Base-by-base conservation (phyloP, 2,888 invertebrate species). In the Trimorus sp. region DNA sequence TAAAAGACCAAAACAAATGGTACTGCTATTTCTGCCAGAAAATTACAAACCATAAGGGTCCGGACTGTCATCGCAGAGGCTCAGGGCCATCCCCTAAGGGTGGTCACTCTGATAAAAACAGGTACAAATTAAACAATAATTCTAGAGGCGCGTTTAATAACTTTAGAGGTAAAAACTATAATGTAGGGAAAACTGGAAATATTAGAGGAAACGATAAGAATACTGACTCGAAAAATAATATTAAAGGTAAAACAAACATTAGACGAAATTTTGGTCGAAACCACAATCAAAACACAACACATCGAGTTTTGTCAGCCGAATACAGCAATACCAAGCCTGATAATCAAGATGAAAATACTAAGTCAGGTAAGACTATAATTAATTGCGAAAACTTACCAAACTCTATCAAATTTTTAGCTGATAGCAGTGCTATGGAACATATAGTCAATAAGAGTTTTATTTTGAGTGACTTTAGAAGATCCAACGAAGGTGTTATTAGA, bases 371-470 rank as follows among this genome's bases (percentile, higher is more conserved):
- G 54, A n/a, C 16, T 0, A 54, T 45, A 11, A 12, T 45, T 6
- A 51, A 14, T n/a, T n/a, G 7, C 14, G n/a, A 7, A 51, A 51
- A 51, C 3, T 1, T 14, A n/a, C 7, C 12, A 1, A 26, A 6
- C 11, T 11, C 7, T 36, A 59, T 59, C 12, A 40, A n/a, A 7
- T 59, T 59, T 40, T n/a, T 60, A 60, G 42, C 45, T 3, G 60
- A 60, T 60, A 42, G 42, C 3, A 42, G 45, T 16, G 60, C 60
- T 7, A 60, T 42, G 8, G 16, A 60, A 14, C 60, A 60, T 16
- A 16, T 60, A 16, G 14, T 45, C 9, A 60, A 60, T 16, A 60
- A 60, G 45, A 60, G 63, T n/a, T 51, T 49, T 1, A 38, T 51
- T 14, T 38, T 63, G 11, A 26, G 14, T 9, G 38, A 63, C 37